A percentile compares a stretch with the other conserved stretches of the same genome.
Conservation (phyloP, 2,113 vertebrate genomes). For the Atlantisia rogersi region DNA sequence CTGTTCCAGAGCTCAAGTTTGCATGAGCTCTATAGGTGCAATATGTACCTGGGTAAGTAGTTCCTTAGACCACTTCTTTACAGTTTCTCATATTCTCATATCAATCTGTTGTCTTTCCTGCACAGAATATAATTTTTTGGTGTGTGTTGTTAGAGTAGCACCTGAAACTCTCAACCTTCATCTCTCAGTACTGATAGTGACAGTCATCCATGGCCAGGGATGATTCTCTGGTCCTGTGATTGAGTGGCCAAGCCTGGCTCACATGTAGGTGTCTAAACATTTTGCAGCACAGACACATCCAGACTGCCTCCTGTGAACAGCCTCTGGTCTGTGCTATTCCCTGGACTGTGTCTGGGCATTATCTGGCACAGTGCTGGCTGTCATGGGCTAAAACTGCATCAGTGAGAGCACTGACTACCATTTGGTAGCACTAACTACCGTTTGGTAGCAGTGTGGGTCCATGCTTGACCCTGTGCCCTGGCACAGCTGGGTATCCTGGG, state of each 20-base stretch:
- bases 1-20: neutral
- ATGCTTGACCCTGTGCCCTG: neutral
- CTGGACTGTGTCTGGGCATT: neutral
- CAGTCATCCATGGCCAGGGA: neutral
- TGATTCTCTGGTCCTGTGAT: rapidly evolving
- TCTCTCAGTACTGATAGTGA: rapidly evolving
- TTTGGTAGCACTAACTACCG: too few species aligned
- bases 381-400: neutral
- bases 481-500: neutral
- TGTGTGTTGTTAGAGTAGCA: neutral
- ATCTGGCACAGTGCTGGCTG: neutral
- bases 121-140: neutral
- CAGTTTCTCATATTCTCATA: neutral
- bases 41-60: neutral
- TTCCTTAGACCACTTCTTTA: neutral
- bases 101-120: neutral
- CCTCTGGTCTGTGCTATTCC: neutral
- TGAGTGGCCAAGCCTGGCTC: neutral
- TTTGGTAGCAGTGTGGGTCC: neutral
- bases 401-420: neutral
- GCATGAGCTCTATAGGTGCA: neutral
- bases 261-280: neutral
- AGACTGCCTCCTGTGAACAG: neutral
- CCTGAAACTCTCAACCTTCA: neutral
- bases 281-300: rapidly evolving